Base-by-base conservation (phyloP, 2,113 vertebrate genomes). In the Oryzias celebensis region DNA sequence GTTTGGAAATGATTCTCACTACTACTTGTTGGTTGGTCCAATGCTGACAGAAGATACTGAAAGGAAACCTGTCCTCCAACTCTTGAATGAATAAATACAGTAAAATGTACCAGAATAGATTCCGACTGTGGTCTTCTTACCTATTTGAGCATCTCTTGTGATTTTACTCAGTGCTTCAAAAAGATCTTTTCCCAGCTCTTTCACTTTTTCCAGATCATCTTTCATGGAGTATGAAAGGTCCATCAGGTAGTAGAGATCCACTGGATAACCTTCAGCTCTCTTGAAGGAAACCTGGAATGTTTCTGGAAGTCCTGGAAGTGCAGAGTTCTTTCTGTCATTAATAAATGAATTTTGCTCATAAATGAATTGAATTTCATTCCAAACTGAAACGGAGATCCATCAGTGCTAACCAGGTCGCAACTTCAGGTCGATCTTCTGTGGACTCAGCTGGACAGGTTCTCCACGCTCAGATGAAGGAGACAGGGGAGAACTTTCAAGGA, bases 221-320 rank as follows among this genome's bases (percentile, higher is more conserved):
- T 92, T 85, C 97, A 99, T 98, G 56, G 97, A 98, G 84, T 94
- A 94, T 5, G 97, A 99, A 17, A 98, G 92, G 71, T 98, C 97
- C 97, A 98, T 98, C 58, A 99, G 93, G 74, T 99, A 99, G 89
- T 98, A 99, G n/a, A 99, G 91, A 72, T 98, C 97, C 4, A 99
- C 93, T 22, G 97, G 96, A 73, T 98, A 96, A 17, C 95, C 96
- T 71, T 89, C 61, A 20, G 93, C 94, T 10, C 94, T 92, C 71
- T 77, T 92, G 80, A 98, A 99, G 8, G 79, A 85, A 61, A 97
- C 82, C 0, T 68, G 65, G 64, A 98, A 97, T 0, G 2, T 72
- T 1, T 66, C 62, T 0, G 93, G 87, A 72, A 90, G 84, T 13
- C 92, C 97, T 99, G 78, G 0, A 54, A 61, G 74, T 26, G 70